These are phyloP conservation scores for Pseudomyrmex cubaensis DNA, from an alignment of 1,140 invertebrate species.

Conservation along the genomic window DNA sequence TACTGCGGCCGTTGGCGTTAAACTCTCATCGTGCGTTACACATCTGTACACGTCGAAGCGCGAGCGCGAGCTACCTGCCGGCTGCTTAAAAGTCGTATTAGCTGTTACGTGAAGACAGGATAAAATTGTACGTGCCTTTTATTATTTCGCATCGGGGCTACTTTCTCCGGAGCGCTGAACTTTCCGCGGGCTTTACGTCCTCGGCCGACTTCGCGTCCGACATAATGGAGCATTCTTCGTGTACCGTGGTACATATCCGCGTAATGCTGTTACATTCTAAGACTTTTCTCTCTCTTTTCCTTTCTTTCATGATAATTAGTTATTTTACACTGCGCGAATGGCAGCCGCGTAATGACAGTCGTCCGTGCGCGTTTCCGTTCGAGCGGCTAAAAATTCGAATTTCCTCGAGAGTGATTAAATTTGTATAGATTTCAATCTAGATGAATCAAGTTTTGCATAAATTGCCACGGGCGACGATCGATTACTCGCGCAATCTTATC, in stretches of 20 bases:
- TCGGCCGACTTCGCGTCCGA: conserved; percentile 15
- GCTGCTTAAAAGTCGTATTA: conserved; percentile 20
- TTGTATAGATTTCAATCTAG: conserved; percentile 2
- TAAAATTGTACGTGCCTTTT: conserved; percentile 60
- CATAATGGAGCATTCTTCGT: conserved; percentile 49
- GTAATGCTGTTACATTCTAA: not conserved
- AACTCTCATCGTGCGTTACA: conserved; percentile 31
- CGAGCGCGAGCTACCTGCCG: not conserved
- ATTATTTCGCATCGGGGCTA: conserved; percentile 52
- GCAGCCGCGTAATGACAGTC: not conserved
- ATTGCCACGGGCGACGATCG: not conserved
- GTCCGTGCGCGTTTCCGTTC: not conserved
- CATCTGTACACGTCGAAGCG: conserved; percentile 7
- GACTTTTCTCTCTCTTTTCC: not conserved
- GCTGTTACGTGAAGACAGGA: conserved; percentile 59
- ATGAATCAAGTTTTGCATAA: conserved; percentile 12
- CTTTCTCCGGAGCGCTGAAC: conserved; percentile 55
- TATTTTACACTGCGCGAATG: conserved; percentile 3
- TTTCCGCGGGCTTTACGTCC: conserved; percentile 18
- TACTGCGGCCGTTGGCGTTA: not conserved
- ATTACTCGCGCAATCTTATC: not conserved
- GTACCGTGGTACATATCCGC: not conserved
- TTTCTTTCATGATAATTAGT: conserved; percentile 20
- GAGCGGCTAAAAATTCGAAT: not conserved
- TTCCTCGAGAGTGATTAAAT: conserved; percentile 1